Evolutionary conservation across 2,888 invertebrate genomes (phyloP).

Genomic region (Maniola hyperantus): DNA sequence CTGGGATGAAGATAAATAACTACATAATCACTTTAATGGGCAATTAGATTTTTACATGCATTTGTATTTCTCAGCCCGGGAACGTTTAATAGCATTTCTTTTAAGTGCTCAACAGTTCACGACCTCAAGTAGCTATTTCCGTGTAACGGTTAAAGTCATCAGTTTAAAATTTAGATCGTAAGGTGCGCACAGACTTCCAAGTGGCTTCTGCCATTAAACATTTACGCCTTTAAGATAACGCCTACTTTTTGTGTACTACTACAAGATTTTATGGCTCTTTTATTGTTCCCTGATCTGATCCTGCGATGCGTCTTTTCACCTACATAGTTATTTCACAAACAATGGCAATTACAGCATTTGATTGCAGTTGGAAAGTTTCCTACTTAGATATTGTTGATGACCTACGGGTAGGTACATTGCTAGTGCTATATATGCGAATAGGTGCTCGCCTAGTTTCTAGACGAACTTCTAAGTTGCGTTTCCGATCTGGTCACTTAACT

Average conservation of each 20-base stretch:
- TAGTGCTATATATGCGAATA: not conserved
- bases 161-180: slow-evolving; percentile 73
- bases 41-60: slow-evolving; percentile 36
- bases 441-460: no score
- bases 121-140: slow-evolving; percentile 71
- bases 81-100: slow-evolving; percentile 38
- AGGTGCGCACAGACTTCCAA: slow-evolving; percentile 58
- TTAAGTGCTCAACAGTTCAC: slow-evolving; percentile 61
- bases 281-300: slow-evolving; percentile 72
- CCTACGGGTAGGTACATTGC: not conserved
- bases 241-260: slow-evolving; percentile 69
- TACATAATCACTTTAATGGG: slow-evolving; percentile 33
- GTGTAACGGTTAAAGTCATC: slow-evolving; percentile 70
- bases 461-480: no score
- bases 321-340: slow-evolving; percentile 64
- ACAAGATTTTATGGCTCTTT: slow-evolving; percentile 71
- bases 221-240: slow-evolving; percentile 75
- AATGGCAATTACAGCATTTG: slow-evolving; percentile 56
- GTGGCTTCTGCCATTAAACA: slow-evolving; percentile 71
- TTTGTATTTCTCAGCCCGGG: slow-evolving; percentile 31
- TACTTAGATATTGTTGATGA: slow-evolving; percentile 30
- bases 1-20: slow-evolving; percentile 6
- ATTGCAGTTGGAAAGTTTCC: slow-evolving; percentile 48
- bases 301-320: slow-evolving; percentile 56
- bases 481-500: no score